These are phyloP conservation scores for Dryadula phaetusa DNA, from an alignment of 2,888 invertebrate genomes.

Conservation along the genomic window DNA sequence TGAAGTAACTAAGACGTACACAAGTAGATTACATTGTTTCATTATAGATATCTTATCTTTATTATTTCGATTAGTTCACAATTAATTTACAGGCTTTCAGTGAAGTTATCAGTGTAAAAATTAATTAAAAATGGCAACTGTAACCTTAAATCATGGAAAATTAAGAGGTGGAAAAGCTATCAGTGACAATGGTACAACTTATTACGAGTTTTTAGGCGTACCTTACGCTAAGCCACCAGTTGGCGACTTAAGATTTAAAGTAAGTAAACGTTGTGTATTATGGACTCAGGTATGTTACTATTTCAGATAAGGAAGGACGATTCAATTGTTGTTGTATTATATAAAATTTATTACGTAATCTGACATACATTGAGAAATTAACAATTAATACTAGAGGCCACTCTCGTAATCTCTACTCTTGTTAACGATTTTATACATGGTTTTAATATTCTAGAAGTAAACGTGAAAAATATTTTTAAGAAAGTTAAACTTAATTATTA, in stretches of 20 bases:
- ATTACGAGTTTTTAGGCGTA: conserved; percentile 74
- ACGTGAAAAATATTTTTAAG: too few species aligned
- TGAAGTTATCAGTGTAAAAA: not conserved
- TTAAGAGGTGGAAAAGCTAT: conserved; percentile 62
- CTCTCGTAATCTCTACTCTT: too few species aligned
- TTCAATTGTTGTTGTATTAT: not conserved
- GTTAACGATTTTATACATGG: too few species aligned
- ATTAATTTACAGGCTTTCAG: not conserved
- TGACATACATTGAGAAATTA: conserved; percentile 1
- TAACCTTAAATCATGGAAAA: conserved; percentile 63
- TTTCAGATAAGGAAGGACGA: not conserved
- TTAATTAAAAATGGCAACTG: conserved; percentile 51
- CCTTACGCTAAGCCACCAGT: conserved; percentile 84
- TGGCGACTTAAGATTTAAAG: conserved; percentile 65
- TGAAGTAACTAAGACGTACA: not conserved
- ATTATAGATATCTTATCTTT: conserved; percentile 4
- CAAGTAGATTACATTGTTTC: not conserved
- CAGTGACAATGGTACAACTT: conserved; percentile 65
- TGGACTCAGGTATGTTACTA: conserved; percentile 6
- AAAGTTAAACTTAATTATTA: too few species aligned
- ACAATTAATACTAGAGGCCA: not conserved
- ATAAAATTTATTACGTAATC: not conserved
- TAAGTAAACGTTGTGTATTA: conserved; percentile 43
- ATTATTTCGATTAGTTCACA: not conserved
- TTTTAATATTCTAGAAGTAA: too few species aligned